These are phyloP conservation scores for Gadus chalcogrammus DNA, from an alignment of 2,113 vertebrate genomes.

Conservation along the genomic window DNA sequence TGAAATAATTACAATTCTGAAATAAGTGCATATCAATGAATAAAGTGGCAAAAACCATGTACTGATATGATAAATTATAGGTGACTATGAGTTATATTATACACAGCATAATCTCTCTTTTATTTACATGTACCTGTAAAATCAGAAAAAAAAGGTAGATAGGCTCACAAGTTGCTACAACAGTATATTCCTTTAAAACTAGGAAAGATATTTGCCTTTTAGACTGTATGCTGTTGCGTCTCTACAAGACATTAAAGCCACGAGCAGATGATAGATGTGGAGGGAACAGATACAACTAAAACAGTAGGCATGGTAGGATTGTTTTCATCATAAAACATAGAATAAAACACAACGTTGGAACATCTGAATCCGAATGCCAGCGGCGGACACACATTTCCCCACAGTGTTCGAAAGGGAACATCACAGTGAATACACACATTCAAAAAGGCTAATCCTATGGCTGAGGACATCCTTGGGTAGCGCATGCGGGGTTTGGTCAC, in stretches of 20 bases:
- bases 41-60: constrained; percentile 44
- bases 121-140: constrained; percentile 67
- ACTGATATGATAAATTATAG: constrained; percentile 58
- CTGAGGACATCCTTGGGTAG: too few species aligned
- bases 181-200: constrained; percentile 62
- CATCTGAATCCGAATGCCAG: neutral
- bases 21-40: constrained; percentile 55
- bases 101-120: constrained; percentile 39
- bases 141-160: constrained; percentile 41
- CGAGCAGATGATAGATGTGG: constrained; percentile 27
- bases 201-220: constrained; percentile 48
- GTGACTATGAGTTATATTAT: constrained; percentile 46
- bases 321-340: constrained; percentile 3
- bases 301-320: constrained; percentile 15
- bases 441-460: too few species aligned
- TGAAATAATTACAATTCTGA: constrained; percentile 53
- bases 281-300: constrained; percentile 35
- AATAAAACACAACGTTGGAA: neutral
- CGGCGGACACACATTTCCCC: neutral
- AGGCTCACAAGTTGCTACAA: constrained; percentile 57
- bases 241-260: constrained; percentile 53
- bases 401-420: neutral
- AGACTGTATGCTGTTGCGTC: constrained; percentile 40
- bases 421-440: neutral
- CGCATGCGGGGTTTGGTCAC: too few species aligned